Conservation (phyloP, 2,888 invertebrate species). For the Litoditis marina region DNA sequence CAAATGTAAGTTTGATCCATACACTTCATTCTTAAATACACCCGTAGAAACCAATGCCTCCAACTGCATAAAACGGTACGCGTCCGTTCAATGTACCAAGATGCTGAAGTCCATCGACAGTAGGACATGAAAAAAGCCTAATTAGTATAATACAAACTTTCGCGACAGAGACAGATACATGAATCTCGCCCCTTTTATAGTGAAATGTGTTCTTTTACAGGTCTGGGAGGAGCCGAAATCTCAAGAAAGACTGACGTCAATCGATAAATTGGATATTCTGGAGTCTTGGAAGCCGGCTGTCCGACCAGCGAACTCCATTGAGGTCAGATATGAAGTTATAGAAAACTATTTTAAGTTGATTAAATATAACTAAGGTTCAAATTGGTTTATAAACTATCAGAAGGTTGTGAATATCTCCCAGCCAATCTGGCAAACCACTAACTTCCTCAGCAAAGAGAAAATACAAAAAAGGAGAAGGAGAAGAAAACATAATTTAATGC, state of each 20-base stretch:
- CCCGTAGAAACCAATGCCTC: background rate
- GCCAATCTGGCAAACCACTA: background rate
- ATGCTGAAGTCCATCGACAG: too few species aligned
- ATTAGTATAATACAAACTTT: too few species aligned
- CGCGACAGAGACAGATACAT: background rate
- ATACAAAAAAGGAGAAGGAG: too few species aligned
- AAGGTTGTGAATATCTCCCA: too few species aligned
- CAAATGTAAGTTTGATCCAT: conserved; percentile 19
- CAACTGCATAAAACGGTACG: background rate
- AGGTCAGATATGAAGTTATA: too few species aligned
- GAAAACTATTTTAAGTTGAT: too few species aligned
- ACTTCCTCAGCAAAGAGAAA: background rate
- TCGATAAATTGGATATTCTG: conserved; percentile 36
- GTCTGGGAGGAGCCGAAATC: conserved; percentile 31
- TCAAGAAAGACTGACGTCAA: conserved; percentile 25
- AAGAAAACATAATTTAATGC: too few species aligned
- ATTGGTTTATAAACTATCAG: too few species aligned
- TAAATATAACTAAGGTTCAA: too few species aligned
- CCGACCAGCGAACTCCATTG: conserved; percentile 18
- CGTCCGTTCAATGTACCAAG: background rate
- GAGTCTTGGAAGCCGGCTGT: conserved; percentile 29
- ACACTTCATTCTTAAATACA: background rate
- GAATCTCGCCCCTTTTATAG: background rate
- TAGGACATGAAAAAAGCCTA: too few species aligned
- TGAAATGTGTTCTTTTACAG: conserved; percentile 8